phyloP scores from a whole-genome alignment of 2,888 invertebrate genomes.

The Dendrolimus houi region DNA sequence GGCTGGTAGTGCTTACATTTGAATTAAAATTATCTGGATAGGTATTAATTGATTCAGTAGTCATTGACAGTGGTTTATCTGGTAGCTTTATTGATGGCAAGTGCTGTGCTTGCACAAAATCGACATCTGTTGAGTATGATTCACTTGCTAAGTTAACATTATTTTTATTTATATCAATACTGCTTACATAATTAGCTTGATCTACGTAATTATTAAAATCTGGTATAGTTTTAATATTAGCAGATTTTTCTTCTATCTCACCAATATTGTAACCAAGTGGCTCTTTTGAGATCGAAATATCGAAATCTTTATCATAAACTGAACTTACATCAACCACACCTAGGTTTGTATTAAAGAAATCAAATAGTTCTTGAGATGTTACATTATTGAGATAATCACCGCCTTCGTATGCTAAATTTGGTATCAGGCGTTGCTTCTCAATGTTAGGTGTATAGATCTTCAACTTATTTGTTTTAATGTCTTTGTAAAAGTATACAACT shows the following conservation, averaged over 20 bases:
- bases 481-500: slow-evolving; percentile 41
- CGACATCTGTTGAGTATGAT: no score
- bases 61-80: no score
- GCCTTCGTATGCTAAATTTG: slow-evolving; percentile 31
- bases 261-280: slow-evolving; percentile 14
- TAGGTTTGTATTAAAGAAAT: slow-evolving; percentile 33
- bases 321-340: neutral
- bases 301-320: neutral
- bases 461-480: slow-evolving; percentile 18
- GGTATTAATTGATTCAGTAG: no score
- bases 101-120: no score
- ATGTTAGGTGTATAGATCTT: slow-evolving; percentile 33
- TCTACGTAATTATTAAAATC: no score
- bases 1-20: no score
- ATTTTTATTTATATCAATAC: no score
- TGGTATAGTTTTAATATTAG: neutral
- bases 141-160: no score
- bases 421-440: slow-evolving; percentile 37
- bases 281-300: slow-evolving; percentile 3
- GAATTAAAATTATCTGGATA: no score
- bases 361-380: slow-evolving; percentile 17
- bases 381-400: slow-evolving; percentile 21
- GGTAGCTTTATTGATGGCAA: no score
- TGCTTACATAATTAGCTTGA: no score
- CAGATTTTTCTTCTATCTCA: slow-evolving; percentile 8